These are phyloP conservation scores for Octopus sinensis DNA, from an alignment of 1,140 invertebrate genomes.

Conservation along the genomic window DNA sequence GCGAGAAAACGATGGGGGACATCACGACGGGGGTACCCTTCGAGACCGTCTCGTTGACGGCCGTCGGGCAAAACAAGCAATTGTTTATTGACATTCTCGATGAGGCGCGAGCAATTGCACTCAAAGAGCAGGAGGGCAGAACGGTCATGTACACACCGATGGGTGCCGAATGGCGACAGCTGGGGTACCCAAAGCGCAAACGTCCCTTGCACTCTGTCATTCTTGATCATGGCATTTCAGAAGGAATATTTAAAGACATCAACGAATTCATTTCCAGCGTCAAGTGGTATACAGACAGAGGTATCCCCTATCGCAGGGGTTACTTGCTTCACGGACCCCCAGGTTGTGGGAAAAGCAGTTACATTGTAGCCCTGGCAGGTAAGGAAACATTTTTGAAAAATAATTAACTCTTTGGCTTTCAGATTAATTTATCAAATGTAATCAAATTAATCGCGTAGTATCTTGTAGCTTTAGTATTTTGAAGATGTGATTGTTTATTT, in stretches of 20 bases:
- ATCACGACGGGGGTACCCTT: slow-evolving; percentile 74
- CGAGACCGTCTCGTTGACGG: slow-evolving; percentile 71
- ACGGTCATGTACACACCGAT: slow-evolving; percentile 95
- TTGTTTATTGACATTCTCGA: slow-evolving; percentile 90
- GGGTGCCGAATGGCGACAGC: slow-evolving; percentile 78
- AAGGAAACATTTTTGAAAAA: slow-evolving; percentile 4
- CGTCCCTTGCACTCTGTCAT: slow-evolving; percentile 88
- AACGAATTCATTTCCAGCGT: slow-evolving; percentile 87
- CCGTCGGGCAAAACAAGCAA: slow-evolving; percentile 78
- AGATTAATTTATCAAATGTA: too few species aligned
- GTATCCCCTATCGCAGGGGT: slow-evolving; percentile 60
- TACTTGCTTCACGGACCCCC: slow-evolving; percentile 96
- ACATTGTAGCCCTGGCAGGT: slow-evolving; percentile 67
- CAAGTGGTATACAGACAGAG: slow-evolving; percentile 89
- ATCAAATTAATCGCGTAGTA: too few species aligned
- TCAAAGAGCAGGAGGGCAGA: slow-evolving; percentile 89
- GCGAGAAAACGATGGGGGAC: slow-evolving; percentile 91
- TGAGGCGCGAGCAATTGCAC: slow-evolving; percentile 85
- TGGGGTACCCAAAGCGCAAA: slow-evolving; percentile 86
- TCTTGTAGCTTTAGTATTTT: too few species aligned
- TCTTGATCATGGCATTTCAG: slow-evolving; percentile 75
- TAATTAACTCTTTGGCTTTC: too few species aligned
- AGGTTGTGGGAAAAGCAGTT: slow-evolving; percentile 97
- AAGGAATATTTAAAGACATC: slow-evolving; percentile 81
- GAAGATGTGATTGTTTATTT: too few species aligned